Evolutionary conservation across 2,113 vertebrate species (phyloP).

Genomic region (Myiozetetes cayanensis): DNA sequence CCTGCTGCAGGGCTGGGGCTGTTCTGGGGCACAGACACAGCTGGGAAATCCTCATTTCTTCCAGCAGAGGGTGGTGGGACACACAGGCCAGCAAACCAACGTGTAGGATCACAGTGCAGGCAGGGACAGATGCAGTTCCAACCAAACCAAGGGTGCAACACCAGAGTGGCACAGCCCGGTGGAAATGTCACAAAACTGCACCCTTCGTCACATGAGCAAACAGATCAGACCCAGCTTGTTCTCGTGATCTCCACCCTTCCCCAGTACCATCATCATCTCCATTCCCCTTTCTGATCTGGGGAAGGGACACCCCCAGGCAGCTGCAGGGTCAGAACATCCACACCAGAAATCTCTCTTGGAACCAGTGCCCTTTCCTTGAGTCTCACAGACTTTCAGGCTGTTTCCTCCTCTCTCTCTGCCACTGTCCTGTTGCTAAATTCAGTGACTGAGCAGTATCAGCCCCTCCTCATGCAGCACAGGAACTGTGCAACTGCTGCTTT

Average conservation of each 20-base stretch:
- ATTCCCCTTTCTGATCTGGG: not conserved
- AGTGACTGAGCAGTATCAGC: not conserved
- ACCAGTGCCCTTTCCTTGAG: not conserved
- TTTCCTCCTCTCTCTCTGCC: not conserved
- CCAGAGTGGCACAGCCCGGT: not conserved
- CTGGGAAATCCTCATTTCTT: not conserved
- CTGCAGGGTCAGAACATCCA: not conserved
- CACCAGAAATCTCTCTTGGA: not conserved
- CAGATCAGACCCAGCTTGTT: not conserved
- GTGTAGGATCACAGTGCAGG: not conserved
- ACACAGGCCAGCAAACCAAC: not conserved
- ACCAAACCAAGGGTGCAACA: not conserved
- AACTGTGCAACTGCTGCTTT: not conserved
- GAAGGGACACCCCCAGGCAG: not conserved
- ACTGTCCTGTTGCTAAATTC: not conserved
- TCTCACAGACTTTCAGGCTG: not conserved
- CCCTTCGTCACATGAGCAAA: not conserved
- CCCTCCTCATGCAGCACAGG: not conserved
- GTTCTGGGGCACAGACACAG: not conserved
- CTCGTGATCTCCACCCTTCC: not conserved
- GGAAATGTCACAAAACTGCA: not conserved
- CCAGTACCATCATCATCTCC: not conserved
- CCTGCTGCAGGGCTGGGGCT: not conserved
- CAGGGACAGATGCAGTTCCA: not conserved
- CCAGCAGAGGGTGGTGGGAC: slow-evolving; percentile 42